phyloP scores from a whole-genome alignment of 2,113 vertebrate species.

The Monopterus albus region DNA sequence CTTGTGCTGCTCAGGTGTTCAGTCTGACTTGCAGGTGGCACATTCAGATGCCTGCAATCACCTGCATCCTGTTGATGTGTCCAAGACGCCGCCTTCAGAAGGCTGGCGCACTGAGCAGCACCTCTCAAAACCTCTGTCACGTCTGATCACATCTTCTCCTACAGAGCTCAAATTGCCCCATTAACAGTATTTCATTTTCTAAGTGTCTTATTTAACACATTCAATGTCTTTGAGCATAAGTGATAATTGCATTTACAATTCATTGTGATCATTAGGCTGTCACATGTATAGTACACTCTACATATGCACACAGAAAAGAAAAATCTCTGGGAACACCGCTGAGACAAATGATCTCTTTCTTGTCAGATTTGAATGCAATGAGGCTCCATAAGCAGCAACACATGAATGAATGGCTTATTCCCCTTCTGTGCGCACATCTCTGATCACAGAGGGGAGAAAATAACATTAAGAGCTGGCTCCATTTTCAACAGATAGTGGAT shows the following conservation, averaged over 20 bases:
- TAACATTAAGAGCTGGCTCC: conserved; percentile 49
- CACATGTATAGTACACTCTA: not conserved
- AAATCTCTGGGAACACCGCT: not conserved
- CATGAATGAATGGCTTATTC: conserved; percentile 1
- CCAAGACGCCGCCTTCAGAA: not conserved
- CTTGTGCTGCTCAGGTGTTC: not conserved
- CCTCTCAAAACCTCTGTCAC: not conserved
- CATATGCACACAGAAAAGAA: not conserved
- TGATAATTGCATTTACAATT: conserved; percentile 10
- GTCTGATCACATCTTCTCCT: not conserved
- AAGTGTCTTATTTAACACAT: not conserved
- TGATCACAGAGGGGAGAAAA: conserved; percentile 26
- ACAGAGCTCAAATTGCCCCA: not conserved
- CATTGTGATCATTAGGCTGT: not conserved
- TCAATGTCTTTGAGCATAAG: not conserved
- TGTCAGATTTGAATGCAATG: conserved; percentile 2
- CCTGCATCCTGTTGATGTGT: not conserved
- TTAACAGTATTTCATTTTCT: not conserved
- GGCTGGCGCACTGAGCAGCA: not conserved
- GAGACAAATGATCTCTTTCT: conserved; percentile 15
- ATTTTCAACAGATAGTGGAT: conserved; percentile 12
- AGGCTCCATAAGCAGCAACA: conserved; percentile 9
- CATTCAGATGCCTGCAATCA: not conserved
- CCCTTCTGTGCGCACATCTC: conserved; percentile 15
- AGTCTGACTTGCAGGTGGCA: not conserved